phyloP scores from a whole-genome alignment of 1,140 invertebrate species.

The Cherax quadricarinatus region DNA sequence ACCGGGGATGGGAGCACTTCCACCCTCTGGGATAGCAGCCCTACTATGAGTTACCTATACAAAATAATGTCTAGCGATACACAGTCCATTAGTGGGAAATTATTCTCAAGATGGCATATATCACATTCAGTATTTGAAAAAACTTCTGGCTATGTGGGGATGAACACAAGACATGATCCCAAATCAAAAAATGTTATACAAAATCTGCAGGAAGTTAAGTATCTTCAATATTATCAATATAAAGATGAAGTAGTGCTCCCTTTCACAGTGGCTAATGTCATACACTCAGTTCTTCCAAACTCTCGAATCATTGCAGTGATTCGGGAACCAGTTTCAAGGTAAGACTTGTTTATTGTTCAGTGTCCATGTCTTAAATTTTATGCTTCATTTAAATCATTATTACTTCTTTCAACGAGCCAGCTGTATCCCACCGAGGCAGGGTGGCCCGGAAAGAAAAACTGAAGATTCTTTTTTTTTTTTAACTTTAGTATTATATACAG shows the following conservation, averaged over 20 bases:
- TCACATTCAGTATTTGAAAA: not conserved
- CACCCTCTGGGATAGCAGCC: constrained; percentile 56
- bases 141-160: not conserved
- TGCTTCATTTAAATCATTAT: not conserved
- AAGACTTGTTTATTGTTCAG: not conserved
- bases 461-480: no score
- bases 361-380: not conserved
- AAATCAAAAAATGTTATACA: not conserved
- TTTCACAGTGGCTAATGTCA: constrained; percentile 50
- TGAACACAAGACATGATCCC: not conserved
- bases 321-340: constrained; percentile 59
- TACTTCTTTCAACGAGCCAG: not conserved
- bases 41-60: constrained; percentile 50
- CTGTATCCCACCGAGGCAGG: not conserved
- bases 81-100: not conserved
- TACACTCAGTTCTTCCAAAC: constrained; percentile 48
- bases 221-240: not conserved
- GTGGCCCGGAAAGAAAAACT: no score
- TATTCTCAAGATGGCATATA: not conserved
- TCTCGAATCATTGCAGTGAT: constrained; percentile 58
- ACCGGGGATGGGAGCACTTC: constrained; percentile 64
- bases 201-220: not conserved
- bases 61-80: not conserved
- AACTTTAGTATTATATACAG: no score
- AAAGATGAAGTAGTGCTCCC: constrained; percentile 28